A percentile compares a stretch with the other conserved stretches of the same genome.
Conservation (phyloP, 53 echinoderm and acorn worm genomes). For the Zoroaster sp. region DNA sequence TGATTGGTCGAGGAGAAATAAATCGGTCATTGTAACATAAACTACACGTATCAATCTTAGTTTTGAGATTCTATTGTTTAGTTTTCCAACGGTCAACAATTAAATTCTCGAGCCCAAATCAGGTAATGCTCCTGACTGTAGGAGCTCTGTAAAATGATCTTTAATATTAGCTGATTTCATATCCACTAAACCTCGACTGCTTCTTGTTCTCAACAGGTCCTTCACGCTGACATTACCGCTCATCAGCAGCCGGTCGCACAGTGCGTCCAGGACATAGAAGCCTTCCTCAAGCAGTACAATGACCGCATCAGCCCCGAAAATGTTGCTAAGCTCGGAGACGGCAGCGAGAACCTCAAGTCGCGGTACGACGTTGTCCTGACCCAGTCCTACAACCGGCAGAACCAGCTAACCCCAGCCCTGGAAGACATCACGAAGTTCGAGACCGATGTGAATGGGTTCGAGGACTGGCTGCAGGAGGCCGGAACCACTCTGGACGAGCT, state of each 20-base stretch:
- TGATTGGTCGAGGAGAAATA: too few species aligned
- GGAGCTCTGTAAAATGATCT: too few species aligned
- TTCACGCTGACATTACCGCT: slow-evolving; percentile 80
- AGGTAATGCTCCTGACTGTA: too few species aligned
- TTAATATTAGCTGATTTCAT: too few species aligned
- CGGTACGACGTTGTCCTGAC: slow-evolving; percentile 92
- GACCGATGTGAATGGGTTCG: slow-evolving; percentile 74
- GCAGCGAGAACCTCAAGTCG: slow-evolving; percentile 73
- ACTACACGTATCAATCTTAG: too few species aligned
- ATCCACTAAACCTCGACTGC: too few species aligned
- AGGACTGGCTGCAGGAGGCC: slow-evolving; percentile 72
- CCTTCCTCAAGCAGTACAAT: slow-evolving; percentile 81
- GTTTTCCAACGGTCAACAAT: too few species aligned
- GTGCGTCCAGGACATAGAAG: slow-evolving; percentile 72
- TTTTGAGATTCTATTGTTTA: too few species aligned
- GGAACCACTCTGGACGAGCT: slow-evolving; percentile 65
- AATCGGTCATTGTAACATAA: too few species aligned
- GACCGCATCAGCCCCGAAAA: slow-evolving; percentile 80
- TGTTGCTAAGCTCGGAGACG: slow-evolving; percentile 64
- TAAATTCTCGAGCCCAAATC: too few species aligned
- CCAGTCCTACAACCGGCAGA: slow-evolving; percentile 87
- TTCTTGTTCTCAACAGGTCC: slow-evolving; percentile 53
- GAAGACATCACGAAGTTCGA: slow-evolving; percentile 84
- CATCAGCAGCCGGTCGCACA: slow-evolving; percentile 91
- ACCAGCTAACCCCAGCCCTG: slow-evolving; percentile 78